Base-by-base conservation (phyloP, 1,140 invertebrate genomes). In the Psilanteris sp. region DNA sequence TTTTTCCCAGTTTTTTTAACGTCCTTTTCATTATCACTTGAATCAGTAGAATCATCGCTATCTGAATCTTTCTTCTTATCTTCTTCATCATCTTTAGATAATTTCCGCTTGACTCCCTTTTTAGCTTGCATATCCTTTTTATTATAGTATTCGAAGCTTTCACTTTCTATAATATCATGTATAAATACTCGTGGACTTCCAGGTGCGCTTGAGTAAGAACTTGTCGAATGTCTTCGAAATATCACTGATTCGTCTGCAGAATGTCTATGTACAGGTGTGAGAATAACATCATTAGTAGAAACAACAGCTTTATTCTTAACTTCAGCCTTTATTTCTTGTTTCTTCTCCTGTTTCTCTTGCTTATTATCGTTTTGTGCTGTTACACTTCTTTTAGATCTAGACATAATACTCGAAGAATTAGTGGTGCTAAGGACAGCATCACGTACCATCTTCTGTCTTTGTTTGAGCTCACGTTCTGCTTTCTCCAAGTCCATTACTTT, bases 151-250 rank as follows among this genome's bases (percentile, higher is more conserved):
- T 83, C 79, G n/a, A 27, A 3, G 34, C 54, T 54, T 27, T 68
- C 52, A 7, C 5, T 61, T 0, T 83, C 81, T 0, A 27, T n/a
- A 6, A 76, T 52, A 6, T 74, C 43, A 14, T 88, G 86, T 6
- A 86, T 52, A 46, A 84, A 86, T 7, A 85, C 84, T 52, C 87
- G 68, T 1, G 90, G 89, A 78, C 91, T 91, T 9, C 84, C 87
- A n/a, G 89, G 89, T 1, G 91, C 91, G 82, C 94, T 94, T 0
- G 94, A 95, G 83, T 93, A 94, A 7, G 94, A 95, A 81, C 93
- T 95, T 44, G 93, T 94, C 0, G 94, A 95, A 79, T 95, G 93
- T 36, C 94, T 89, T 27, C 94, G 89, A 74, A 95, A 92, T 20
- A 96, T 95, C 75, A 94, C 91, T 0, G 94, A 95, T 29, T 93